These are phyloP conservation scores for Siniperca undulata DNA, from an alignment of 2,797 vertebrate species.

Conservation along the genomic window DNA sequence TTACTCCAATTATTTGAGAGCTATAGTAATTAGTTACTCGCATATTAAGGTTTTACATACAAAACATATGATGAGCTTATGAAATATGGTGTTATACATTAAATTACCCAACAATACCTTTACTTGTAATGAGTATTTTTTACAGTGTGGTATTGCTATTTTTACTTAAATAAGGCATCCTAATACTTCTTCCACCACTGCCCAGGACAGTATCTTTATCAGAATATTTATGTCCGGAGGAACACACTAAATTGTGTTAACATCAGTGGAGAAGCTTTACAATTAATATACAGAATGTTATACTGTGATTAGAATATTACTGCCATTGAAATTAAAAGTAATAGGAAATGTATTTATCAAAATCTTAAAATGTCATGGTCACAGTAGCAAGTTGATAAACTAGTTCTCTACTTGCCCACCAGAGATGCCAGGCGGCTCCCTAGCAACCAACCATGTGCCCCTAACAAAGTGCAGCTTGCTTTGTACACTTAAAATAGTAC, in stretches of 20 bases:
- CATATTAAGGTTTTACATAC: not conserved
- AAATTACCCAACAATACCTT: not conserved
- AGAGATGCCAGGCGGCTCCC: constrained; percentile 28
- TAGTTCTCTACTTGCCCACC: not conserved
- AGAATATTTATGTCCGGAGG: not conserved
- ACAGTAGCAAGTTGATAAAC: not conserved
- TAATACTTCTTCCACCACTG: not conserved
- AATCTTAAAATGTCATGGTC: constrained; percentile 1
- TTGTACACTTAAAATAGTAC: constrained; percentile 58
- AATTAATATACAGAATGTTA: not conserved
- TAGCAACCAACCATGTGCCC: constrained; percentile 35
- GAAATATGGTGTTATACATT: not conserved
- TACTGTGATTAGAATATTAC: not conserved
- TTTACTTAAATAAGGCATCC: not conserved
- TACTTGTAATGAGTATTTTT: not conserved
- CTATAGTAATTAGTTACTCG: not conserved
- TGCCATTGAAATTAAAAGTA: not conserved
- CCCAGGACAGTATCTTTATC: not conserved
- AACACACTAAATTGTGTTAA: not conserved
- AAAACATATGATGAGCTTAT: not conserved
- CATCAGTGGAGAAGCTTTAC: not conserved
- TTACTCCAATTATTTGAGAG: not conserved
- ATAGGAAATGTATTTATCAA: not conserved
- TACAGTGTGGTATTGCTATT: not conserved
- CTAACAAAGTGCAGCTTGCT: constrained; percentile 45